Evolutionary conservation across 1,140 invertebrate genomes (phyloP).

Genomic region (Mercenaria mercenaria): DNA sequence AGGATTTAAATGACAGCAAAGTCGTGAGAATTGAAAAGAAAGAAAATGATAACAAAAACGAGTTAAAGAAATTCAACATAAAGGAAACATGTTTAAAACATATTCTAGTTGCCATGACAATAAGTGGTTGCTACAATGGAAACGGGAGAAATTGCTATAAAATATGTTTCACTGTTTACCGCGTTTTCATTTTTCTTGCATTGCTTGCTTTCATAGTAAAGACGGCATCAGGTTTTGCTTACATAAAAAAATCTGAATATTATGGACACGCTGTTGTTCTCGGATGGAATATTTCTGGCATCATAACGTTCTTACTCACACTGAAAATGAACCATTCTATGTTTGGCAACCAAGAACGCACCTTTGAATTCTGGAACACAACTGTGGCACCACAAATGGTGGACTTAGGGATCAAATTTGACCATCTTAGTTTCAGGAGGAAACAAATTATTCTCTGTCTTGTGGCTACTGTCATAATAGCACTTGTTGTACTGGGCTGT

Average conservation of each 20-base stretch:
- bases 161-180: neutral
- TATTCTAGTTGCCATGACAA: slow-evolving; percentile 9
- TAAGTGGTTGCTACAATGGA: neutral
- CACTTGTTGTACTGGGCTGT: neutral
- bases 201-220: neutral
- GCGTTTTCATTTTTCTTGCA: neutral
- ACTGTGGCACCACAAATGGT: neutral
- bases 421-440: neutral
- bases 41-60: neutral
- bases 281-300: neutral
- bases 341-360: neutral
- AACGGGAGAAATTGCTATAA: neutral
- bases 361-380: neutral
- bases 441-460: neutral
- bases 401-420: neutral
- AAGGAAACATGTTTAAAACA: slow-evolving; percentile 12
- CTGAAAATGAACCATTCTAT: neutral
- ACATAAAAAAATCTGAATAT: neutral
- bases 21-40: neutral
- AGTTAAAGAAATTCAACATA: neutral
- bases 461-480: neutral
- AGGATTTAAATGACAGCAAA: slow-evolving; percentile 1
- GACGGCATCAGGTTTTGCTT: neutral
- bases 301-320: neutral
- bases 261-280: neutral